Percentiles rank a stretch among this genome's conserved stretches.
phyloP scores from a whole-genome alignment of 2,888 invertebrate genomes.

The Acanthosepion pharaonis region DNA sequence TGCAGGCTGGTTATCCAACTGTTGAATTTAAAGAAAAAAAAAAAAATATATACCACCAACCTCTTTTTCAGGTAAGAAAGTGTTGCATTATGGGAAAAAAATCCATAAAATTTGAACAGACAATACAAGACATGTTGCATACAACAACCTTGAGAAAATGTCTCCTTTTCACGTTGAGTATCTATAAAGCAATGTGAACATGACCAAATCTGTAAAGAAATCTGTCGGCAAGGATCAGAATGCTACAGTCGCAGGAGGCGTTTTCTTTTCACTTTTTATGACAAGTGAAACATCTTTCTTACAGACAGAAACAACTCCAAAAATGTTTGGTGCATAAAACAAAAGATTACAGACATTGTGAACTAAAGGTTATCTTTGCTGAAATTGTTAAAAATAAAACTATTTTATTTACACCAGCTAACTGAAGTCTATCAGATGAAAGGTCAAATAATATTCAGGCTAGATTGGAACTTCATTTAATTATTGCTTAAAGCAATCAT shows the following conservation, averaged over 20 bases:
- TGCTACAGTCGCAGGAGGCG: not conserved
- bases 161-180: not conserved
- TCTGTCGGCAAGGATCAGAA: not conserved
- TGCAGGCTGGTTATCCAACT: not conserved
- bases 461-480: not conserved
- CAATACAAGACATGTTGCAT: not conserved
- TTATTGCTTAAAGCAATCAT: not conserved
- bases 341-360: not conserved
- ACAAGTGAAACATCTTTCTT: not conserved
- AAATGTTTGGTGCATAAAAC: not conserved
- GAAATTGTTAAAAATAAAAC: not conserved
- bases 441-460: not conserved
- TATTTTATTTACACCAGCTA: not conserved
- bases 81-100: not conserved
- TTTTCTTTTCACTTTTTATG: not conserved
- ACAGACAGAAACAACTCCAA: not conserved
- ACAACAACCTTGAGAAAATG: constrained; percentile 33
- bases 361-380: not conserved
- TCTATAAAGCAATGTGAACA: constrained; percentile 21
- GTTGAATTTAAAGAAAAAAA: not conserved
- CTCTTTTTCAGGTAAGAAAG: not conserved
- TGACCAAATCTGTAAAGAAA: not conserved
- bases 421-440: not conserved
- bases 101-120: constrained; percentile 13
- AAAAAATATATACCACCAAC: not conserved